Base-by-base conservation (phyloP, 2,797 vertebrate species). In the Cyprinodon diabolis region DNA sequence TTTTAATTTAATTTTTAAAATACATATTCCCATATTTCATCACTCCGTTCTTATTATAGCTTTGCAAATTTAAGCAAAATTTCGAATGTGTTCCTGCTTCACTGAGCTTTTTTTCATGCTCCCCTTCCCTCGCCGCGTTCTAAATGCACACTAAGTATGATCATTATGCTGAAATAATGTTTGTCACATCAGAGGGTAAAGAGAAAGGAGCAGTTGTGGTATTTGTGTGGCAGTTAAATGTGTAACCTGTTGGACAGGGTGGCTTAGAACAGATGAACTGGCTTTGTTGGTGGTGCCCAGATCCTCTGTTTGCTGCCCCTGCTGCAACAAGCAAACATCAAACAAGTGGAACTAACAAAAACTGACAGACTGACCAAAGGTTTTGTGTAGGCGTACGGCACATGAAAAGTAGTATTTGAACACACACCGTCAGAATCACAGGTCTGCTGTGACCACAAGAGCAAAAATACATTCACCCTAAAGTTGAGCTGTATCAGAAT, bases 161-260 rank as follows among this genome's bases (percentile, higher is more conserved):
- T 25, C 3, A 58, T 58, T 52, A 19, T 52, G 49, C 49, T 19
- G 15, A 1, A 30, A 13, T 25, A 45, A 65, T 45, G 76, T 10
- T 66, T 63, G 65, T 73, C 60, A 48, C 15, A 47, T 72, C 62
- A 82, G 73, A 49, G 74, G 51, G 65, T 68, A 75, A 49, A 67
- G 67, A 75, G 76, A 76, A 68, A 75, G 58, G 17, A 77, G 71
- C 63, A 71, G 67, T 6, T 56, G 66, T 57, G 40, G 75, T 17
- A 62, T 56, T 84, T 78, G 72, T 47, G 79, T 90, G 82, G 82
- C 77, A 63, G 67, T 80, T 85, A 79, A 84, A 87, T 85, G 47
- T 78, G 60, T 83, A 83, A 86, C 74, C 70, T 63, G 76, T 70
- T 75, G 1, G 6, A 81, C 67, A 11, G 43, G 48, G 65, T 55